Evolutionary conservation across 1,140 invertebrate genomes (phyloP), one percentile per base, ranked within the genome.

Genomic region (Diabrotica undecimpunctata): DNA sequence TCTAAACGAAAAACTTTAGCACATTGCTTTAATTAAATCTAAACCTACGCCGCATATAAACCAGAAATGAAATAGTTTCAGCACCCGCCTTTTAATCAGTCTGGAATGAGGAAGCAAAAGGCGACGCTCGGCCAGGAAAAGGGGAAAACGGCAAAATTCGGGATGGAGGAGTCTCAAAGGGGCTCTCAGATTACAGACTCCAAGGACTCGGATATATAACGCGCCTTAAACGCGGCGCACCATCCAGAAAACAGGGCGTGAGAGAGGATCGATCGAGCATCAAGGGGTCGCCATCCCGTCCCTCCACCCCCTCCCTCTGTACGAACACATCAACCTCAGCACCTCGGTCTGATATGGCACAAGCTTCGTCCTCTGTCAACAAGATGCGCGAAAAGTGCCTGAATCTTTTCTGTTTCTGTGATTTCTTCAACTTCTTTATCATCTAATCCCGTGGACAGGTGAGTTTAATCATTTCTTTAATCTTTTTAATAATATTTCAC

Each of bases 221-320:
- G 64, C 41, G 13, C 37, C 60, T 65, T 50, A 13, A 61, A 46
- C 11, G 68, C 56, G 66, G 75, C 72, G 75, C 75, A 73, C 73
- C 69, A 70, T 66, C 66, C 63, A 64, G 74, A 78, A 78, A 75
- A 74, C 75, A 74, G 76, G 76, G 76, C 76, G 76, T 76, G 74
- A 74, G 69, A 67, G 66, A 62, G 66, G 74, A 77, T 76, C 75
- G 75, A 76, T 77, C 65, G 76, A 77, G 75, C 74, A 73, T 72
- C 69, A 71, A 46, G 69, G 71, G 66, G 70, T 73, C 64, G 66
- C 41, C 41, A 65, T 64, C 61, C 66, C 67, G 56, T 57, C 67
- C 66, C 66, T 70, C 68, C 62, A 69, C 68, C 66, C 69, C 68
- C 63, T 72, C 67, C 62, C 62, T 69, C 39, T 46, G n/a, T n/a